Evolutionary conservation across 2,113 vertebrate species (phyloP), one percentile per base, ranked within the genome.

Genomic region (Esox niger): DNA sequence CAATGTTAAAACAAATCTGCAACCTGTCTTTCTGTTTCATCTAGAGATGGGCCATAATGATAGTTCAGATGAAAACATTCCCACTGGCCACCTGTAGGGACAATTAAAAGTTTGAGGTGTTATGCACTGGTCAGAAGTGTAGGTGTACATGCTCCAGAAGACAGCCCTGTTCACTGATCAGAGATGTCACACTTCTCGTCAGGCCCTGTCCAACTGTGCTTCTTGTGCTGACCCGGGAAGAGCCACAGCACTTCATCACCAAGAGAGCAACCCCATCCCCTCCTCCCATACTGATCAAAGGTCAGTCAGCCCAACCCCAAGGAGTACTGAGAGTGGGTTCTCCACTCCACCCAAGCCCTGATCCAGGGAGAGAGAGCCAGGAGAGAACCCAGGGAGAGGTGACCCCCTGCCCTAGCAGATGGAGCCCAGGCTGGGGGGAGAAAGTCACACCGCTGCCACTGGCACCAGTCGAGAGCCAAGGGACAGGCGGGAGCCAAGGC

Each of bases 361-460:
- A 84, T 81, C 78, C 79, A 72, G 82, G 38, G 38, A 43, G 11
- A 43, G 38, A 43, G 78, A 89, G 85, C 87, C 86, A 87, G 79
- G 55, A 77, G 54, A 67, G 73, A 35, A 76, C 81, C 88, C 87
- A 7, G 58, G 29, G 84, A 87, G 86, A 75, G 76, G 60, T 81
- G 84, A 88, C 87, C 88, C 81, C 59, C 49, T 82, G 86, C 77
- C 86, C 88, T 87, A 71, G 87, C 88, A 90, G 88, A 90, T 90
- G 88, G 88, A 88, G 88, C 87, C 82, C 85, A 85, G 87, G 82
- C 85, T 89, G 86, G 84, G 81, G 81, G 79, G 86, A 88, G 86
- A 88, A 88, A 90, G 88, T 87, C 88, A 88, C 88, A 88, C 79
- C 66, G 81, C 84, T 86, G 84, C 86, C 84, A 76, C 85, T 87